Percentiles rank a stretch among this genome's conserved stretches.
phyloP scores from a whole-genome alignment of 2,888 invertebrate species.

The Plutella xylostella region DNA sequence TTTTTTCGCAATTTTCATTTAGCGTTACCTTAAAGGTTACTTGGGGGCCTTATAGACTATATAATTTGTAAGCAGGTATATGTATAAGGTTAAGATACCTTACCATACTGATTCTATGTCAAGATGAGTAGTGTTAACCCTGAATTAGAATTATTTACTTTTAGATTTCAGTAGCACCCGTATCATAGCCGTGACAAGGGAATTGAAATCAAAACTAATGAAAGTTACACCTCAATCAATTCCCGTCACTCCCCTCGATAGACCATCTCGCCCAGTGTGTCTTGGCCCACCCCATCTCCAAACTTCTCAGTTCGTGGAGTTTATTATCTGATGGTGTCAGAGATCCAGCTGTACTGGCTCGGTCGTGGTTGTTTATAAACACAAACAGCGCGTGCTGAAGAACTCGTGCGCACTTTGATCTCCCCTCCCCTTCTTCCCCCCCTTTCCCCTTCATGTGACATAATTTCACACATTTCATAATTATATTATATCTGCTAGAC shows the following conservation, averaged over 20 bases:
- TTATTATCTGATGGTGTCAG: neutral
- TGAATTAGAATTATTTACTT: too few species aligned
- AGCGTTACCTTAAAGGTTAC: too few species aligned
- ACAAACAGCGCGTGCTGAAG: conserved; percentile 19
- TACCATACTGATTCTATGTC: too few species aligned
- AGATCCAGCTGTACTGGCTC: neutral
- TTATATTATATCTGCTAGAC: neutral
- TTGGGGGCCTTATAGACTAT: too few species aligned
- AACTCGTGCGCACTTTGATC: conserved; percentile 29
- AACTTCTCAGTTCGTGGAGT: neutral
- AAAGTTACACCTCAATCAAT: conserved; percentile 6
- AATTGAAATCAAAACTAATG: conserved; percentile 1
- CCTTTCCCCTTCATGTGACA: conserved; percentile 20
- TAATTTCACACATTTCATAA: neutral
- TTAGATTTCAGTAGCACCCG: too few species aligned
- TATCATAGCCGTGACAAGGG: neutral
- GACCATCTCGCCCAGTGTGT: neutral
- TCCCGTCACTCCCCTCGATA: conserved; percentile 1
- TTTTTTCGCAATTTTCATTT: too few species aligned
- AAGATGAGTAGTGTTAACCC: too few species aligned
- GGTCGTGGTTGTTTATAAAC: conserved; percentile 29
- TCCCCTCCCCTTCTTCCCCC: conserved; percentile 21
- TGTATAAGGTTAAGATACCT: too few species aligned
- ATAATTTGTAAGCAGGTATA: too few species aligned
- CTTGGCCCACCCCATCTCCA: neutral